These are phyloP conservation scores for Semnopithecus entellus DNA, from an alignment of 2,113 vertebrate genomes.

Conservation along the genomic window DNA sequence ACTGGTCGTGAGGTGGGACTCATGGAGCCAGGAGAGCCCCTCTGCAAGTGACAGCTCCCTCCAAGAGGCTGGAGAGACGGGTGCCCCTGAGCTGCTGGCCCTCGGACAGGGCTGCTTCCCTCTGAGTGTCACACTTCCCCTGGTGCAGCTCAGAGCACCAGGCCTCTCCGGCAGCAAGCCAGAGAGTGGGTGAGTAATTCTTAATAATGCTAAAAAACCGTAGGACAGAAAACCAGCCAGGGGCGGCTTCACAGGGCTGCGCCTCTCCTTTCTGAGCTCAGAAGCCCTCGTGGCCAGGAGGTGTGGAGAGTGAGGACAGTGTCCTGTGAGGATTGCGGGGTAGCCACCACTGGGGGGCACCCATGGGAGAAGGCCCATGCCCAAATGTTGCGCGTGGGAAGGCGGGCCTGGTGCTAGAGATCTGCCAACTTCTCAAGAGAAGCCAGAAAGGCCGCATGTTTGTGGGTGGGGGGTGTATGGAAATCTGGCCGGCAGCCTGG, in stretches of 20 bases:
- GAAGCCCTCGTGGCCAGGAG: not conserved
- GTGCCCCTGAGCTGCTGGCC: not conserved
- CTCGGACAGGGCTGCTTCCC: not conserved
- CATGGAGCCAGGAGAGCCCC: rapidly evolving
- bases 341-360: not conserved
- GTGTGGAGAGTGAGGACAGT: not conserved
- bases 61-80: too few species aligned
- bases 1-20: rapidly evolving
- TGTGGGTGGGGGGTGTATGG: too few species aligned
- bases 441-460: not conserved
- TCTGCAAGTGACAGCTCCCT: too few species aligned
- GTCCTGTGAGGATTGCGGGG: not conserved
- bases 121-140: not conserved
- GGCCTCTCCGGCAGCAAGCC: not conserved
- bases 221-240: not conserved
- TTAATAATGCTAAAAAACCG: rapidly evolving
- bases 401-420: not conserved
- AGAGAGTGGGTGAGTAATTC: rapidly evolving
- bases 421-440: not conserved
- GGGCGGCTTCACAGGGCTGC: rapidly evolving
- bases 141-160: not conserved
- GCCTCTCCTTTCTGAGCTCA: not conserved
- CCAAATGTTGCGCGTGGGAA: not conserved
- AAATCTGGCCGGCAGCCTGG: not conserved
- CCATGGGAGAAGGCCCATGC: too few species aligned